These are phyloP conservation scores for Asteroscopus sphinx DNA, from an alignment of 2,888 invertebrate genomes.

Conservation along the genomic window DNA sequence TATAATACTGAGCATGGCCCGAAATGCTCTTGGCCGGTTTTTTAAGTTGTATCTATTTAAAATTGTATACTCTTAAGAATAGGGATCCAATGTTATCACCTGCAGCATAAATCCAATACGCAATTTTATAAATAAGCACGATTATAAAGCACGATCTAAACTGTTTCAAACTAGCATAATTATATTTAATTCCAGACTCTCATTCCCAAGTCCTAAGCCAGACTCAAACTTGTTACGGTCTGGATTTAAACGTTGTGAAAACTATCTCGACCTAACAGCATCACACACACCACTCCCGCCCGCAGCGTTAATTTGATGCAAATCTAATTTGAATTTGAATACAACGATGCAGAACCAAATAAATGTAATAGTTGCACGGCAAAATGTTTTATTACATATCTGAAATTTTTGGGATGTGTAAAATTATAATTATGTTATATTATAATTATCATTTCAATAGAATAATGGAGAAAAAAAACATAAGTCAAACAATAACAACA, in stretches of 20 bases:
- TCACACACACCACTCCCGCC: conserved; percentile 23
- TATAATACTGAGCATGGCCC: too few species aligned
- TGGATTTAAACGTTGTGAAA: conserved; percentile 34
- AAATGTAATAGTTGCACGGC: conserved; percentile 18
- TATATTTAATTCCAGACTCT: background rate
- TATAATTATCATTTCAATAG: background rate
- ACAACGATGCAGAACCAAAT: conserved; percentile 3
- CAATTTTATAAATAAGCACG: too few species aligned
- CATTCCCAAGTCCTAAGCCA: conserved; percentile 6
- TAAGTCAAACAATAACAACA: background rate
- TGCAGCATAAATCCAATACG: too few species aligned
- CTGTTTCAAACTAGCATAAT: background rate
- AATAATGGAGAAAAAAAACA: background rate
- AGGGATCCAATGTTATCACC: too few species aligned
- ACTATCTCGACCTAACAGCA: conserved; percentile 31
- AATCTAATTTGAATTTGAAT: conserved; percentile 32
- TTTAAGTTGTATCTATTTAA: too few species aligned
- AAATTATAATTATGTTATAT: background rate
- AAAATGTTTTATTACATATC: conserved; percentile 3
- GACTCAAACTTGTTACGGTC: conserved; percentile 6
- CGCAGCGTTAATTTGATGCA: conserved; percentile 22
- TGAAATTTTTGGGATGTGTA: background rate
- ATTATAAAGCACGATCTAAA: too few species aligned
- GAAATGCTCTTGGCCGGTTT: too few species aligned
- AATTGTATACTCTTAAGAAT: too few species aligned